Evolutionary conservation across 2,797 vertebrate species (phyloP), one percentile per base, ranked within the genome.

Genomic region (Erithacus rubecula): DNA sequence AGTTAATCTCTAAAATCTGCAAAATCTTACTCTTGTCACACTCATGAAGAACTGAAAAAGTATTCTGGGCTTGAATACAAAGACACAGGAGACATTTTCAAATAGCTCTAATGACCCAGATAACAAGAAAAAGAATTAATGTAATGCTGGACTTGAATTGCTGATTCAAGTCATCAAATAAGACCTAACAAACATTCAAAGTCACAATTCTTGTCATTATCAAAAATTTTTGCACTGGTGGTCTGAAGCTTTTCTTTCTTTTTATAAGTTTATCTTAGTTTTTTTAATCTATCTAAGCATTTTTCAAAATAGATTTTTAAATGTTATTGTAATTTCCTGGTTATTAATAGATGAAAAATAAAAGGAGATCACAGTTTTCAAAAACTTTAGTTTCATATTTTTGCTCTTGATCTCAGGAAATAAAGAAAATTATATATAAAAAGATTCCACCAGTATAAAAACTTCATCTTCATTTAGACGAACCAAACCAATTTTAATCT

Each of bases 71-170:
- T 55, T 83, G 12, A 62, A 83, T 39, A 39, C 27, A 26, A n/a
- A 41, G 18, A 8, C 43, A 76, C 3, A n/a, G 39, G 32, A 72
- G 80, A 47, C 6, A 34, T 39, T 75, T 71, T 29, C 24, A 84
- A 7, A 8, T 12, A 55, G 13, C 4, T 82, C 15, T 76, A 70
- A 77, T 1, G 3, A 74, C 15, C 10, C 0, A 0, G 44, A 19
- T 64, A 53, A 51, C 14, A 62, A 15, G 23, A 30, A 39, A 64
- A 76, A 81, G 10, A 56, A 60, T 5, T 63, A 9, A 43, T 7
- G 5, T 37, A 34, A 12, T 34, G 1, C 10, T 41, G 26, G 32
- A 52, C 34, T 65, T 39, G 30, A 59, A 72, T n/a, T 16, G 5
- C 15, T 55, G 32, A 77, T 76, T 12, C 23, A 44, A 30, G 46